Base-by-base conservation (phyloP, 2,888 invertebrate species). In the Agonopterix heracliana region DNA sequence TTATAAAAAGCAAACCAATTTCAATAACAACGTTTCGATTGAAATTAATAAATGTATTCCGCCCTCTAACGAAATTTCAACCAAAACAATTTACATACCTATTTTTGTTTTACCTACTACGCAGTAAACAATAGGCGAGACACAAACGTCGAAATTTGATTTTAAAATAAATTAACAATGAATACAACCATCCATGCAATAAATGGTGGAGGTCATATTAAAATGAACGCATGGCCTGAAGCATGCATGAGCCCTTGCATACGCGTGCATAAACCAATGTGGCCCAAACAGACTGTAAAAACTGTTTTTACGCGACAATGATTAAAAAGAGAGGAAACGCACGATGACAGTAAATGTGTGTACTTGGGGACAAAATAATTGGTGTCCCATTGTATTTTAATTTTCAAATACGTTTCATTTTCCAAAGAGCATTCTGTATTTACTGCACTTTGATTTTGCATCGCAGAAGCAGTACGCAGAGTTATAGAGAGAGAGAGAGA, bases 271-370 rank as follows among this genome's bases (percentile, higher is more conserved):
- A 60, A 59, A 69, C 57, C 53, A 55, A 52, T 68, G 66, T 63
- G 56, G 55, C 59, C 71, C 67, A 70, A 71, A 70, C 68, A 64
- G 62, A 76, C 70, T 69, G 74, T 71, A 62, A 72, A 74, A 61
- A 59, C 54, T 55, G 53, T 59, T 57, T 60, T 56, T 52, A 48
- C 53, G 50, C 54, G 53, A 47, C 54, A 55, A 56, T 61, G 60
- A 63, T 63, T 64, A 57, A 59, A 59, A 63, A 57, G 54, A 51
- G 50, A 52, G 51, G 45, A 45, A 48, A 46, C 48, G 47, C 41
- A 41, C 9, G 43, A 42, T 26, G 48, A 47, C 42, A 9, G 26
- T 34, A 41, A 36, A 7, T 43, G 10, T 10, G 10, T 10, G 11
- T 7, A 36, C 38, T 34, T 9, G 12, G 9, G 43, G 43, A 36